Base-by-base conservation (phyloP, 2,797 vertebrate genomes). In the Xiphorhynchus erythropygius region DNA sequence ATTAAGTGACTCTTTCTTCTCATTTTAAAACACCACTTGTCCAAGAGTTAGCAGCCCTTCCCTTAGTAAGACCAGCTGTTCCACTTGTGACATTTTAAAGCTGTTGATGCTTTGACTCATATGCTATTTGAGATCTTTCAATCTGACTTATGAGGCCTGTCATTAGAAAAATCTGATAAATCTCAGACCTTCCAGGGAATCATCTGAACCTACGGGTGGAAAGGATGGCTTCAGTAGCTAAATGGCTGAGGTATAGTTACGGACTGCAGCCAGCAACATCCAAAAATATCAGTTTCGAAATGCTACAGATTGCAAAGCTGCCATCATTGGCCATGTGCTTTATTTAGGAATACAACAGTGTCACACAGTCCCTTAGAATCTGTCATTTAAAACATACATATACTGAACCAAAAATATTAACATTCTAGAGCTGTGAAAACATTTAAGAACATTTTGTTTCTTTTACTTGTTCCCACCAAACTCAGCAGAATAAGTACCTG, bases 81-180 rank as follows among this genome's bases (percentile, higher is more conserved):
- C 41, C 59, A 65, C 94, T 95, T 95, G 95, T 96, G 94, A 97
- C 95, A 97, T 97, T 97, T 97, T 69, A 94, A 96, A 96, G 94
- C 95, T 95, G 94, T 90, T 84, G 81, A 92, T 95, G 87, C 90
- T 95, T 94, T 96, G 96, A 96, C 92, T 97, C 96, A 93, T 94
- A 32, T 65, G 96, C 93, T 94, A 96, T 96, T 94, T 89, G 91
- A 97, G 97, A 87, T 90, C 90, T 84, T 96, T 91, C 94, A 94
- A 73, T 93, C 78, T 97, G 96, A 97, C 95, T 96, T 90, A 97
- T 74, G 89, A 96, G 74, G 83, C 50, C 86, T 95, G 94, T 47
- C 95, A 95, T 95, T 79, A 97, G 68, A 96, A 97, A 97, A 97
- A 97, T 97, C 83, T 95, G 93, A 97, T 93, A 96, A 97, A 97